A percentile compares a stretch with the other conserved stretches of the same genome.
These are phyloP conservation scores for Lydus trimaculatus DNA, from an alignment of 2,888 invertebrate genomes.

Conservation along the genomic window DNA sequence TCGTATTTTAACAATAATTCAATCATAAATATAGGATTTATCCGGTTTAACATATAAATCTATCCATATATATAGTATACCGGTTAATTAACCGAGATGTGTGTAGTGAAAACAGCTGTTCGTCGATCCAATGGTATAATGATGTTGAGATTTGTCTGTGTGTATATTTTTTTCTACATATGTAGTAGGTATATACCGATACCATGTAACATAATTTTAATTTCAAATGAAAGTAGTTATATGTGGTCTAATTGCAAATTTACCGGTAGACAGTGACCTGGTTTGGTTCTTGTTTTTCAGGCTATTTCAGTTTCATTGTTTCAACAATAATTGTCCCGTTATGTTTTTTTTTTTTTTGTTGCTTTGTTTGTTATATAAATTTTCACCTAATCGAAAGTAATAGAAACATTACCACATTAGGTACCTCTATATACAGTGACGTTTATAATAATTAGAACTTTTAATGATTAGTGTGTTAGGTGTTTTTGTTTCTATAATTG, in stretches of 20 bases:
- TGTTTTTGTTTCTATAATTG: too few species aligned
- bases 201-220: not conserved
- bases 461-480: not conserved
- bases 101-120: not conserved
- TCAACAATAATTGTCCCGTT: not conserved
- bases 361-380: not conserved
- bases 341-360: not conserved
- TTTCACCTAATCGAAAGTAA: conserved; percentile 8
- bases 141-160: too few species aligned
- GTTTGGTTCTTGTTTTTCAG: conserved; percentile 1
- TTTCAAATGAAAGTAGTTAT: conserved; percentile 1
- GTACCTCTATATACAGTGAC: not conserved
- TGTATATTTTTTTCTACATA: too few species aligned
- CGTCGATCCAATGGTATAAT: not conserved
- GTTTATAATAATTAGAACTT: not conserved
- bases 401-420: not conserved
- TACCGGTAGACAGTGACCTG: conserved; percentile 21
- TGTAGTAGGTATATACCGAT: too few species aligned
- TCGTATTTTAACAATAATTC: not conserved
- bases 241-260: conserved; percentile 19
- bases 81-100: not conserved
- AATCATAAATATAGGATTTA: not conserved
- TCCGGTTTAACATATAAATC: not conserved
- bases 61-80: not conserved
- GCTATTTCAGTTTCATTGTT: conserved; percentile 1